Conservation (phyloP, 2,888 invertebrate genomes). For the Ganaspis brasiliensis region DNA sequence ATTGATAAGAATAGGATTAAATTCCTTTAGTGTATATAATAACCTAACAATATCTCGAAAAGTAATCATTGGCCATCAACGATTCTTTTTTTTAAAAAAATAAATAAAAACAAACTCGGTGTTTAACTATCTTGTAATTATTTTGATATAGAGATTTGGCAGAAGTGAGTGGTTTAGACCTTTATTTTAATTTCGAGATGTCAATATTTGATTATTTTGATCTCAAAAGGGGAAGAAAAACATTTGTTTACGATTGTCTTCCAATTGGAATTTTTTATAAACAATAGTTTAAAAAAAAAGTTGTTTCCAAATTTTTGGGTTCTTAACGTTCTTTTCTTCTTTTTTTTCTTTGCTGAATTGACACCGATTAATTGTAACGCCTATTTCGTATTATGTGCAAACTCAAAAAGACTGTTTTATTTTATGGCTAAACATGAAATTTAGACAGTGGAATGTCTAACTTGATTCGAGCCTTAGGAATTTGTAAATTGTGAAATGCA, state of each 20-base stretch:
- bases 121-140: conserved; percentile 25
- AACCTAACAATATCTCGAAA: conserved; percentile 47
- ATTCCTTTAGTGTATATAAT: conserved; percentile 75
- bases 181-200: background rate
- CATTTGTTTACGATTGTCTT: conserved; percentile 8
- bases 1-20: conserved; percentile 72
- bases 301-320: background rate
- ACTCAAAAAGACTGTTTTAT: conserved; percentile 35
- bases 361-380: conserved; percentile 18
- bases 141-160: conserved; percentile 14
- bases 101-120: background rate
- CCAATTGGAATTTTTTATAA: conserved; percentile 1
- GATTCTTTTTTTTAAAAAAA: background rate
- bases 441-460: conserved; percentile 42
- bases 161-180: background rate
- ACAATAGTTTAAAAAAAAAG: background rate
- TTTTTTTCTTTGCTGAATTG: conserved; percentile 12
- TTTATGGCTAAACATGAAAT: conserved; percentile 33
- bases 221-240: conserved; percentile 13
- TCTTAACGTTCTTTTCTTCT: conserved; percentile 8
- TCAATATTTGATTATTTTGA: background rate
- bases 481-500: conserved; percentile 42
- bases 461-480: conserved; percentile 34
- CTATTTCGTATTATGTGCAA: conserved; percentile 19
- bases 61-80: background rate